phyloP scores from a whole-genome alignment of 2,888 invertebrate species.

The Phortica magna region DNA sequence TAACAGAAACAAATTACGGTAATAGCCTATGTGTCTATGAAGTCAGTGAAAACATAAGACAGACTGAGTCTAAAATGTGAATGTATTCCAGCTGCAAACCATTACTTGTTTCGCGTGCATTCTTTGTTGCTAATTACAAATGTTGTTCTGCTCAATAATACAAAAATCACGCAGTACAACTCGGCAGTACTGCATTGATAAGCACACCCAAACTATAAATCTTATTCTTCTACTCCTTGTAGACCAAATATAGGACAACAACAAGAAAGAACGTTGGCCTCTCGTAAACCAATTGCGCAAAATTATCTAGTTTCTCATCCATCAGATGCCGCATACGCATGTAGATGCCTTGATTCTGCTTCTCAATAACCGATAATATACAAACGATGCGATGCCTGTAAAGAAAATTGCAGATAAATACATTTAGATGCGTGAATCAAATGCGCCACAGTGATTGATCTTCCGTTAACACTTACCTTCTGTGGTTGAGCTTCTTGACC shows the following conservation, averaged over 20 bases:
- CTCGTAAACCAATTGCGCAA: conserved; percentile 74
- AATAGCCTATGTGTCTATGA: no score
- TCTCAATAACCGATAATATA: conserved; percentile 75
- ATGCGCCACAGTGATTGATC: conserved; percentile 7
- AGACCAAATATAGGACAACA: conserved; percentile 74
- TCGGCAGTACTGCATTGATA: no score
- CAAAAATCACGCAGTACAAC: no score
- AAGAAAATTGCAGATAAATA: not conserved
- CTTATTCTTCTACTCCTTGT: conserved; percentile 68
- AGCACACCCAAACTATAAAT: not conserved
- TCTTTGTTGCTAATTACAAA: no score
- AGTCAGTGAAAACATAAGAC: no score
- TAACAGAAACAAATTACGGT: no score
- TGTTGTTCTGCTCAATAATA: no score
- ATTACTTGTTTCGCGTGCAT: no score
- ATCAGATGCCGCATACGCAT: conserved; percentile 75
- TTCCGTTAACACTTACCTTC: conserved; percentile 60
- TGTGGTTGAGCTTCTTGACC: conserved; percentile 73
- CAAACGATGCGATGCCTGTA: conserved; percentile 76
- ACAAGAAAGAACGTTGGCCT: conserved; percentile 75
- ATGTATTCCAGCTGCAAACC: no score
- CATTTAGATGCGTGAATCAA: conserved; percentile 2
- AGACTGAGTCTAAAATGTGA: no score
- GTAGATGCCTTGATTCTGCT: conserved; percentile 75
- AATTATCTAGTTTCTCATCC: conserved; percentile 76